phyloP scores from a whole-genome alignment of 2,888 invertebrate genomes.

The Drosophila crucigera region DNA sequence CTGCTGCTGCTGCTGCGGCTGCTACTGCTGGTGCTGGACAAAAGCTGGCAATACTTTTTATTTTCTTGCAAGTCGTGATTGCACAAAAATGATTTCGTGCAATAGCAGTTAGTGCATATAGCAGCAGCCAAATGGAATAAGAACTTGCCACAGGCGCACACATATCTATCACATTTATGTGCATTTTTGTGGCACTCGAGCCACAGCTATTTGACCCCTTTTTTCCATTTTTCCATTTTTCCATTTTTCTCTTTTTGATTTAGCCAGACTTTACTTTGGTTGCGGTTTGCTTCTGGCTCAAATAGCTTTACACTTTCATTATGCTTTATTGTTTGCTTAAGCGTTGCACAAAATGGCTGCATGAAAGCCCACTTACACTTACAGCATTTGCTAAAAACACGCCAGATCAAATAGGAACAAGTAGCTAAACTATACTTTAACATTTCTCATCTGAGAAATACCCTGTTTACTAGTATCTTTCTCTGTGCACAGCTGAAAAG shows the following conservation, averaged over 20 bases:
- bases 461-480: conserved; percentile 4
- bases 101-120: conserved; percentile 23
- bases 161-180: conserved; percentile 79
- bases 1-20: not conserved
- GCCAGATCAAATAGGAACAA: conserved; percentile 48
- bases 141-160: conserved; percentile 31
- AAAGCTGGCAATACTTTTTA: conserved; percentile 60
- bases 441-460: conserved; percentile 3
- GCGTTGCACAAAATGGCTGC: conserved; percentile 66
- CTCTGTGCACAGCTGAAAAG: not conserved
- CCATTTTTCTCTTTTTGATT: not conserved
- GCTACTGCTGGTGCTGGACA: conserved; percentile 29
- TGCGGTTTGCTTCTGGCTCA: conserved; percentile 42
- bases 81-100: conserved; percentile 24
- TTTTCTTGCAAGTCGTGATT: conserved; percentile 61
- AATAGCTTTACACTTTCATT: conserved; percentile 79
- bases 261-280: conserved; percentile 42
- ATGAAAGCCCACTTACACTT: conserved; percentile 75
- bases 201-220: conserved; percentile 75
- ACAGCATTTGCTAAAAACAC: conserved; percentile 59
- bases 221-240: too few species aligned
- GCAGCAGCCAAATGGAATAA: conserved; percentile 8
- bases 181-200: conserved; percentile 80
- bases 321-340: conserved; percentile 77
- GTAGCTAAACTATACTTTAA: not conserved